Evolutionary conservation across 2,888 invertebrate genomes (phyloP), one percentile per base, ranked within the genome.

Genomic region (Tipula unca): DNA sequence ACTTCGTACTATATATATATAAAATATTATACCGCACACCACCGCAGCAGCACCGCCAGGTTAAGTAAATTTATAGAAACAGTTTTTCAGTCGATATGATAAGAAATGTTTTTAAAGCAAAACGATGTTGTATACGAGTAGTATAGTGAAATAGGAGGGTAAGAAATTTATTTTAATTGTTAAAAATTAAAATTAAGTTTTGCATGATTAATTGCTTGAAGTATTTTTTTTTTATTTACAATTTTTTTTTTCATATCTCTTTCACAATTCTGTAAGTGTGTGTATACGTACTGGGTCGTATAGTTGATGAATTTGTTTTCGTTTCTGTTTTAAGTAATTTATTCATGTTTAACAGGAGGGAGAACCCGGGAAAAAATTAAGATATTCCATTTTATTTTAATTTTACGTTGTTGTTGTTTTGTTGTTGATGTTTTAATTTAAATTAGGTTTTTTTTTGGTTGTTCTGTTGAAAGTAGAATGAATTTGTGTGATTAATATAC

Each of bases 151-250:
- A 69, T 20, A 25, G 13, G 69, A 69, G 69, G 69, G 69, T 69
- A 20, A 69, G 69, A 69, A 69, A 69, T 69, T 69, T 69, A 10
- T 69, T 69, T 20, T 69, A 69, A 69, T 69, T 69, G 69, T 69
- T 69, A 69, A 69, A 69, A 69, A 69, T 69, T 69, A 69, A 69
- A 69, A 69, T 69, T 69, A 69, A 69, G 69, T 69, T 69, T 69
- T 69, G 69, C 69, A 69, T 69, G 69, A 69, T 69, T 69, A 69
- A 69, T 69, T 69, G 69, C 69, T 25, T 25, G 3, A 48, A 48
- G n/a, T 48, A 48, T 48, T 69, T 69, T 69, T 25, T 3, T 69
- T 25, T 17, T 17, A 17, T 3, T 48, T 6, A 17, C 10, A 39
- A 48, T 17, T 8, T 25, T 25, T 25, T 3, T 1, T 25, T 13